Evolutionary conservation across 1,140 invertebrate genomes (phyloP).

Genomic region (Aphelenchoides besseyi): DNA sequence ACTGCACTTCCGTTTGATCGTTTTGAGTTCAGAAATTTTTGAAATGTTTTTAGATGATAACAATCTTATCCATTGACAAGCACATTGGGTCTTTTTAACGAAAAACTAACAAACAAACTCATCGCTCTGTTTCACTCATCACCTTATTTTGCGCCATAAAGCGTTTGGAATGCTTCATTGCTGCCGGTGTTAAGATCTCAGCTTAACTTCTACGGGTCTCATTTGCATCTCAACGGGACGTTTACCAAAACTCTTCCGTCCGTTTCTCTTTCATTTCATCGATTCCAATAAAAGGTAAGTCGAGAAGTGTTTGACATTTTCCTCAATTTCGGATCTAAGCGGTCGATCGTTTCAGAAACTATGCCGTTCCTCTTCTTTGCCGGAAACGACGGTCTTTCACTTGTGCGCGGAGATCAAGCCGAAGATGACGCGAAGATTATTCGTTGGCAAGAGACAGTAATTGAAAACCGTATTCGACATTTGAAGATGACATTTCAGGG

Average conservation of each 20-base stretch:
- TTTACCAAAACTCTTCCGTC: not conserved
- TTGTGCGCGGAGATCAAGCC: not conserved
- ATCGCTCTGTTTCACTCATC: no score
- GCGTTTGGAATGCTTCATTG: no score
- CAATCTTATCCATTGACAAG: no score
- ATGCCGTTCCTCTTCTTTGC: constrained; percentile 19
- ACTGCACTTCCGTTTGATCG: no score
- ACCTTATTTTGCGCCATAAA: no score
- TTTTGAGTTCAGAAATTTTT: no score
- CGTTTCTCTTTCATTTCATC: not conserved
- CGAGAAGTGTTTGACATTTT: not conserved
- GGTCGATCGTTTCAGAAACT: not conserved
- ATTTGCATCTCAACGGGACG: not conserved
- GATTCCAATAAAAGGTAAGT: not conserved
- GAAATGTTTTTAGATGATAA: no score
- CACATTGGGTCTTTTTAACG: no score
- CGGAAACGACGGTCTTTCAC: constrained; percentile 2
- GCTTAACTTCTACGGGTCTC: not conserved
- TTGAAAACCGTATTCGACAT: not conserved
- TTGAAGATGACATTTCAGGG: not conserved
- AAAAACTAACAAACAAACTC: not conserved
- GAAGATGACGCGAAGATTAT: not conserved
- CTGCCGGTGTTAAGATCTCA: constrained; percentile 2
- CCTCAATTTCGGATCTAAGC: not conserved
- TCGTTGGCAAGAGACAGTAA: constrained; percentile 5